Percentiles rank a stretch among this genome's conserved stretches.
Evolutionary conservation across 2,888 invertebrate species (phyloP).

Genomic region (Clistopyga incitator): DNA sequence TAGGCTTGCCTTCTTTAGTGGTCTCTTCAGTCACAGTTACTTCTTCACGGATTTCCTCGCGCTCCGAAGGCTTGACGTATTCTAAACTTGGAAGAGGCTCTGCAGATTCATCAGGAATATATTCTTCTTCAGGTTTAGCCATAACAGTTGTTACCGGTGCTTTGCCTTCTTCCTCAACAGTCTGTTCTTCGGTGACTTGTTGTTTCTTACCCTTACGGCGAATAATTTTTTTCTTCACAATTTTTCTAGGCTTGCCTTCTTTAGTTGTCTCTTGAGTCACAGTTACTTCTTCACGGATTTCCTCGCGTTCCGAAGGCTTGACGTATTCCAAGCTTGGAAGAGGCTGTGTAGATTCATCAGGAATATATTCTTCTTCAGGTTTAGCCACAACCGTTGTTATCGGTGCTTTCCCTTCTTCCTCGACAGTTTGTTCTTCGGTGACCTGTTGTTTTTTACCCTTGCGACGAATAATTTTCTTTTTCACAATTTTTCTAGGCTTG

Average conservation of each 20-base stretch:
- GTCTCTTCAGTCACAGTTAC: slow-evolving; percentile 74
- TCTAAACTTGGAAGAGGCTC: slow-evolving; percentile 42
- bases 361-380: slow-evolving; percentile 68
- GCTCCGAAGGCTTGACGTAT: slow-evolving; percentile 66
- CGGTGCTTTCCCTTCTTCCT: slow-evolving; percentile 69
- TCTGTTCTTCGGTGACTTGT: slow-evolving; percentile 77
- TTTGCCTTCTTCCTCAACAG: slow-evolving; percentile 84
- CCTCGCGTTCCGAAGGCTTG: slow-evolving; percentile 74
- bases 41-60: slow-evolving; percentile 72
- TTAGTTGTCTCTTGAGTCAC: slow-evolving; percentile 77
- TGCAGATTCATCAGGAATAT: slow-evolving; percentile 48
- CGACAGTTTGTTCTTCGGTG: slow-evolving; percentile 75
- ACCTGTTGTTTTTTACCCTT: slow-evolving; percentile 68
- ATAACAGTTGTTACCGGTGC: slow-evolving; percentile 83
- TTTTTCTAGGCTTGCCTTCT: slow-evolving; percentile 78
- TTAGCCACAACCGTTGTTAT: slow-evolving; percentile 7
- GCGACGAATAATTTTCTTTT: slow-evolving; percentile 64
- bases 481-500: slow-evolving; percentile 81
- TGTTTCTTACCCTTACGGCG: slow-evolving; percentile 80
- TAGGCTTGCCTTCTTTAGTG: slow-evolving; percentile 68
- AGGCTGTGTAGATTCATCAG: slow-evolving; percentile 80
- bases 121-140: slow-evolving; percentile 73
- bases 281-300: slow-evolving; percentile 74
- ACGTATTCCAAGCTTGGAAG: slow-evolving; percentile 72
- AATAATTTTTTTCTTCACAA: slow-evolving; percentile 82